A percentile compares a stretch with the other conserved stretches of the same genome.
phyloP scores from a whole-genome alignment of 1,140 invertebrate species.

The Helicoverpa zea region DNA sequence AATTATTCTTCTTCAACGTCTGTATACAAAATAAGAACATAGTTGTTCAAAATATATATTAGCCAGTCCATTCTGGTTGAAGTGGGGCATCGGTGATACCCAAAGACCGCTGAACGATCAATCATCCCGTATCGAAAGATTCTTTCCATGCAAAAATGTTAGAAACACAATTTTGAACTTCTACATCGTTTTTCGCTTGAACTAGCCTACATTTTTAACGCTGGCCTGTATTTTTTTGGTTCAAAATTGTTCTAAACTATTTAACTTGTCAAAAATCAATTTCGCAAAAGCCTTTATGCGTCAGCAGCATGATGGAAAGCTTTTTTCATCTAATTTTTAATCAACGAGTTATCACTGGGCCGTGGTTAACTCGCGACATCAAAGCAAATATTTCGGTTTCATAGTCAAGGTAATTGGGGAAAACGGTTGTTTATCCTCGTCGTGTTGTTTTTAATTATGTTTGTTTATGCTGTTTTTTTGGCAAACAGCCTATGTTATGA shows the following conservation, averaged over 20 bases:
- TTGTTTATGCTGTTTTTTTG: not conserved
- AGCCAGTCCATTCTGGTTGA: too few species aligned
- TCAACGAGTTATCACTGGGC: constrained; percentile 28
- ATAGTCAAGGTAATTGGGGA: constrained; percentile 33
- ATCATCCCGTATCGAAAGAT: too few species aligned
- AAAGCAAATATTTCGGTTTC: constrained; percentile 41
- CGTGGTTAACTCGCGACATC: constrained; percentile 29
- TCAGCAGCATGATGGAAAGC: not conserved
- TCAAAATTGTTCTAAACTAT: not conserved
- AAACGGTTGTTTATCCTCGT: constrained; percentile 29
- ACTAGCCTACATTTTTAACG: too few species aligned
- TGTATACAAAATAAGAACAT: too few species aligned
- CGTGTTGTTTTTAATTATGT: constrained; percentile 32
- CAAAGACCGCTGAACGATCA: too few species aligned
- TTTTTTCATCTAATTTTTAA: constrained; percentile 41
- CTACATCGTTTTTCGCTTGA: too few species aligned
- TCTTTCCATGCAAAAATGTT: too few species aligned
- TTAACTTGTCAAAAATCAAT: constrained; percentile 9
- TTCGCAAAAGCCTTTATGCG: not conserved
- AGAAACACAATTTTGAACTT: too few species aligned
- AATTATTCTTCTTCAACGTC: too few species aligned
- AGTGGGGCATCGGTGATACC: too few species aligned
- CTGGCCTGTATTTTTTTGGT: too few species aligned
- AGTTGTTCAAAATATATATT: too few species aligned
- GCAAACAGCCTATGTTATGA: not conserved